Percentiles rank a stretch among this genome's conserved stretches.
Conservation (phyloP, 2,888 invertebrate genomes). For the Syritta pipiens region DNA sequence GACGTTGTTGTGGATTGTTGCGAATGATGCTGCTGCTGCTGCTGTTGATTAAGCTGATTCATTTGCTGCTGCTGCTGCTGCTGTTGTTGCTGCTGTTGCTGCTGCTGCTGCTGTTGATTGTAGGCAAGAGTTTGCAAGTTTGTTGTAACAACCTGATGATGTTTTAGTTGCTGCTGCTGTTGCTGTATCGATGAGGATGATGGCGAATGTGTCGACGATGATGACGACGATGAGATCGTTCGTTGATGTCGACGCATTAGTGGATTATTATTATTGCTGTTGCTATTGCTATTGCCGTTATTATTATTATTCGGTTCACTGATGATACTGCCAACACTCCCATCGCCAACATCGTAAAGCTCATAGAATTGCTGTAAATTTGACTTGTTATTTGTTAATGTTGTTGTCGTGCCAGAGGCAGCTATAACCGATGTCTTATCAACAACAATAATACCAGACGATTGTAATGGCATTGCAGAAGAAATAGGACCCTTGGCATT, state of each 20-base stretch:
- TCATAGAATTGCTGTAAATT: constrained; percentile 70
- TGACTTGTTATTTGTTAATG: constrained; percentile 60
- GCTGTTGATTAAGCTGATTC: constrained; percentile 71
- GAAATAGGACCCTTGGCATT: constrained; percentile 33
- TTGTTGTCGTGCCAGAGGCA: constrained; percentile 69
- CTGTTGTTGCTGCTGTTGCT: constrained; percentile 57
- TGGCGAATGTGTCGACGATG: constrained; percentile 65
- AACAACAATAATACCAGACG: constrained; percentile 76
- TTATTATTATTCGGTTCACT: constrained; percentile 63
- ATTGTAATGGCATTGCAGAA: constrained; percentile 74
- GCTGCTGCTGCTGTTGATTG: constrained; percentile 70
- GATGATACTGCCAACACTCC: constrained; percentile 60
- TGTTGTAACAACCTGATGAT: constrained; percentile 69
- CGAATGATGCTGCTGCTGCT: constrained; percentile 60
- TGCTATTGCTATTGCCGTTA: constrained; percentile 52
- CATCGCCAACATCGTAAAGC: constrained; percentile 72
- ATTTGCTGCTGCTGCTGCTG: constrained; percentile 62
- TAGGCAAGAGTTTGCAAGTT: constrained; percentile 61
- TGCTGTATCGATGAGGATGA: constrained; percentile 69
- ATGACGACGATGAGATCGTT: constrained; percentile 69
- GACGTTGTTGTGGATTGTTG: constrained; percentile 37
- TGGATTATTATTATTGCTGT: constrained; percentile 61
- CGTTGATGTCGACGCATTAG: constrained; percentile 70
- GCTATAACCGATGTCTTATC: constrained; percentile 72
- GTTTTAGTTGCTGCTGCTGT: constrained; percentile 70